phyloP scores from a whole-genome alignment of 64 coral and sea anemone genomes.

The Platygyra sinensis region DNA sequence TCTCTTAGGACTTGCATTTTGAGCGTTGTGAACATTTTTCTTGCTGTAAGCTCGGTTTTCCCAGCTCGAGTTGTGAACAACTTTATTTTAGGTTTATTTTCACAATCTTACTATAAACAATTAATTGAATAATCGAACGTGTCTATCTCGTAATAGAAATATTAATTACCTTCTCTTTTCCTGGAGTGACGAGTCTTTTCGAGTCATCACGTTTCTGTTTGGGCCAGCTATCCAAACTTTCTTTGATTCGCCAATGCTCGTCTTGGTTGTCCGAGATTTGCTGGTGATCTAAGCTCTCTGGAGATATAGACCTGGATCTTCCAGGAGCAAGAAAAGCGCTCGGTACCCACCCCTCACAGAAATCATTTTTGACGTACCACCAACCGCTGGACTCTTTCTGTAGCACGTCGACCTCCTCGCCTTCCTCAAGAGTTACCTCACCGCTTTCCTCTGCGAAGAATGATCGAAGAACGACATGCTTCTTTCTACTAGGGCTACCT shows the following conservation, averaged over 20 bases:
- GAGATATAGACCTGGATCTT: neutral
- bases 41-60: no score
- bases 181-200: no score
- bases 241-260: neutral
- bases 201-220: neutral
- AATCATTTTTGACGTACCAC: constrained; percentile 27
- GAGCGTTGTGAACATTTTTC: no score
- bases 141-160: no score
- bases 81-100: no score
- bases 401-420: constrained; percentile 7
- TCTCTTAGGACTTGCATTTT: no score
- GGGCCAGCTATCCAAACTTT: neutral
- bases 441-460: constrained; percentile 9
- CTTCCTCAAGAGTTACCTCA: neutral
- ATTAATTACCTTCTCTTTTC: neutral
- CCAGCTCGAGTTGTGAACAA: no score
- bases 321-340: neutral
- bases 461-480: neutral
- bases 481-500: neutral
- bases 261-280: neutral
- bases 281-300: neutral
- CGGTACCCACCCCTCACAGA: constrained; percentile 19
- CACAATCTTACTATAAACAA: no score
- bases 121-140: no score
- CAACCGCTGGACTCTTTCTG: constrained; percentile 26